These are phyloP conservation scores for Callyntrura guangdongensis DNA, from an alignment of 2,888 invertebrate genomes.

Conservation along the genomic window DNA sequence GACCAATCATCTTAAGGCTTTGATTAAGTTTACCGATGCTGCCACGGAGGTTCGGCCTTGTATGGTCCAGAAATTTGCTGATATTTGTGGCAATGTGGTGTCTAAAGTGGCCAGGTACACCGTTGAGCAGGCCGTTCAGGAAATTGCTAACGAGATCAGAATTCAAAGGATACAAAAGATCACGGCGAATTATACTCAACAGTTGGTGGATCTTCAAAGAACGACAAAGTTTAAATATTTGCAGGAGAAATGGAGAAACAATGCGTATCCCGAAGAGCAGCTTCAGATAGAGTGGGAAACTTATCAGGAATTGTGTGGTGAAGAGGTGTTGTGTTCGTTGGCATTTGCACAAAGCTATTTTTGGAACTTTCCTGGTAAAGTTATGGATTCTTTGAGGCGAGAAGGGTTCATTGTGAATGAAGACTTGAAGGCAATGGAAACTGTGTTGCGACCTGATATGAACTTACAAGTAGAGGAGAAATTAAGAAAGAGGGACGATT, in stretches of 20 bases:
- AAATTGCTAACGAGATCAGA: constrained; percentile 20
- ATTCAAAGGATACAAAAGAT: not conserved
- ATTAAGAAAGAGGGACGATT: not conserved
- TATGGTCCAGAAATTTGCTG: not conserved
- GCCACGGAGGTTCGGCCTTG: constrained; percentile 24
- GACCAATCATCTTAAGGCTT: too few relatives aligned
- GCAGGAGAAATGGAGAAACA: constrained; percentile 57
- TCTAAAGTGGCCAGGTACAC: not conserved
- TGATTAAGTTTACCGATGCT: not conserved
- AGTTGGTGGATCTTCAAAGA: constrained; percentile 45
- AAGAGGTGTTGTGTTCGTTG: not conserved
- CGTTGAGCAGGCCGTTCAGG: constrained; percentile 39
- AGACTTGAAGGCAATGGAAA: constrained; percentile 48
- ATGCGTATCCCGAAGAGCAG: constrained; percentile 7
- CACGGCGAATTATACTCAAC: not conserved
- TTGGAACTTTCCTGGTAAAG: constrained; percentile 18
- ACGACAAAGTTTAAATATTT: constrained; percentile 28
- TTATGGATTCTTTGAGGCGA: constrained; percentile 35
- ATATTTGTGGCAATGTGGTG: not conserved
- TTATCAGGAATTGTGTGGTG: not conserved
- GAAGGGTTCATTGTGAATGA: constrained; percentile 43
- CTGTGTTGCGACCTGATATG: not conserved
- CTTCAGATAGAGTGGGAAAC: not conserved
- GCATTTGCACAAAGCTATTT: constrained; percentile 32
- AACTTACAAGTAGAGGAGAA: not conserved